Conservation (phyloP, 2,113 vertebrate genomes). For the Megaceryle maxima region DNA sequence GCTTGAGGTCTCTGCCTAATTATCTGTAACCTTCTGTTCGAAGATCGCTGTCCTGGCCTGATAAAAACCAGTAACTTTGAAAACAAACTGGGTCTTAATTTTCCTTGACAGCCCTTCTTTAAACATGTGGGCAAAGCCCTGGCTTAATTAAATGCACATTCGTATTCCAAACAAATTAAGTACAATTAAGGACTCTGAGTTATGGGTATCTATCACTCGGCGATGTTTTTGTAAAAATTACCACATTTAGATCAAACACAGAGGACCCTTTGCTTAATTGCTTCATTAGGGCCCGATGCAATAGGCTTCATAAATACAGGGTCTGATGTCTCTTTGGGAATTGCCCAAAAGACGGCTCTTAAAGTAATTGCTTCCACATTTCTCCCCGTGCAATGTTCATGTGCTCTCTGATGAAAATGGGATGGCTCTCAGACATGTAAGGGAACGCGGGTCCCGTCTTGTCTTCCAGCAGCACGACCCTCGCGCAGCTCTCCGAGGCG, state of each 20-base stretch:
- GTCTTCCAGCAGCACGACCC: background rate
- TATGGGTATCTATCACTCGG: slow-evolving; percentile 99
- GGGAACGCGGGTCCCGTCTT: slow-evolving; percentile 60
- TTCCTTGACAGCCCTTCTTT: slow-evolving; percentile 96
- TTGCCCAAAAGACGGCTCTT: slow-evolving; percentile 93
- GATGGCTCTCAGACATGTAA: slow-evolving; percentile 66
- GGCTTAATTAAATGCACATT: slow-evolving; percentile 99
- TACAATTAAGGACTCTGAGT: slow-evolving; percentile 99
- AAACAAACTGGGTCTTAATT: slow-evolving; percentile 97
- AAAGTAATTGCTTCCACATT: slow-evolving; percentile 98
- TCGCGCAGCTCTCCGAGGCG: background rate
- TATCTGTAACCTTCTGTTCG: slow-evolving; percentile 85
- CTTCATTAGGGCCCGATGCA: slow-evolving; percentile 96
- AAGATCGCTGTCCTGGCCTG: slow-evolving; percentile 81
- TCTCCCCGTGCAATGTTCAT: slow-evolving; percentile 82
- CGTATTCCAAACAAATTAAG: slow-evolving; percentile 99
- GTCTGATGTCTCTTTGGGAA: slow-evolving; percentile 93
- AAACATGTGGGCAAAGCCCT: slow-evolving; percentile 90
- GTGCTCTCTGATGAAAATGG: slow-evolving; percentile 80
- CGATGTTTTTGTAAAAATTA: slow-evolving; percentile 99
- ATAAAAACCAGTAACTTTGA: slow-evolving; percentile 96
- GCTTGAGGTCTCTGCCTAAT: slow-evolving; percentile 79
- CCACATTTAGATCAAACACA: slow-evolving; percentile 99
- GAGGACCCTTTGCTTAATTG: slow-evolving; percentile 94
- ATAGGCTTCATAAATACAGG: slow-evolving; percentile 90